Conservation (phyloP, 2,113 vertebrate genomes). For the Lagopus leucura region DNA sequence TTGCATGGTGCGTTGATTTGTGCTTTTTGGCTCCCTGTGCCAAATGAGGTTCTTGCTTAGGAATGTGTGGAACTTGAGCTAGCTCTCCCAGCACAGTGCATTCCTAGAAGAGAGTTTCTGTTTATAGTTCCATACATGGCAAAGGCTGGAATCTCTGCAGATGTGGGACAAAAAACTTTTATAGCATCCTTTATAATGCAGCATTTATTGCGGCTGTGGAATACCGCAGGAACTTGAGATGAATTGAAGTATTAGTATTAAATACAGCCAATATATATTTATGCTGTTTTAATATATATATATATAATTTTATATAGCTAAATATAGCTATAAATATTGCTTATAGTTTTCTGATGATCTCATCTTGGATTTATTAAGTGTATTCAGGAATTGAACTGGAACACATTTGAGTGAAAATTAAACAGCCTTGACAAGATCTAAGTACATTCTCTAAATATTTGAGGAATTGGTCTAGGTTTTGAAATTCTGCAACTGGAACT, state of each 20-base stretch:
- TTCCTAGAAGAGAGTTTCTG: slow-evolving; percentile 65
- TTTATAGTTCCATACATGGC: slow-evolving; percentile 64
- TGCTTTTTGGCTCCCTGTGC: slow-evolving; percentile 51
- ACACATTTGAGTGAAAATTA: not conserved
- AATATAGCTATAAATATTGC: not conserved
- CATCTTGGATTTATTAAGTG: not conserved
- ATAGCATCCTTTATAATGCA: not conserved
- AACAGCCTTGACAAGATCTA: not conserved
- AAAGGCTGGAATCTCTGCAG: not conserved
- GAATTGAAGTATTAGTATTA: not conserved
- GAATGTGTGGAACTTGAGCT: slow-evolving; percentile 61
- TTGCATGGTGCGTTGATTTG: slow-evolving; percentile 6
- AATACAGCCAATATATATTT: not conserved
- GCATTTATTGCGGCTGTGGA: not conserved
- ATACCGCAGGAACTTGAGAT: not conserved
- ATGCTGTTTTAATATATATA: too few relatives aligned
- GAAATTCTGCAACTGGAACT: not conserved
- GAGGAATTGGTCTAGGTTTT: not conserved
- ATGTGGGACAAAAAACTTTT: slow-evolving; percentile 22
- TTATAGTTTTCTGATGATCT: not conserved
- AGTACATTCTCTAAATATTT: not conserved
- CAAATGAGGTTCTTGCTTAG: slow-evolving; percentile 46
- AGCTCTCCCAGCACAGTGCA: not conserved
- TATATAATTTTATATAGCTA: too few relatives aligned
- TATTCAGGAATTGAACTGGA: not conserved